phyloP scores from a whole-genome alignment of 2,888 invertebrate species.

The Oxycera nigricornis region DNA sequence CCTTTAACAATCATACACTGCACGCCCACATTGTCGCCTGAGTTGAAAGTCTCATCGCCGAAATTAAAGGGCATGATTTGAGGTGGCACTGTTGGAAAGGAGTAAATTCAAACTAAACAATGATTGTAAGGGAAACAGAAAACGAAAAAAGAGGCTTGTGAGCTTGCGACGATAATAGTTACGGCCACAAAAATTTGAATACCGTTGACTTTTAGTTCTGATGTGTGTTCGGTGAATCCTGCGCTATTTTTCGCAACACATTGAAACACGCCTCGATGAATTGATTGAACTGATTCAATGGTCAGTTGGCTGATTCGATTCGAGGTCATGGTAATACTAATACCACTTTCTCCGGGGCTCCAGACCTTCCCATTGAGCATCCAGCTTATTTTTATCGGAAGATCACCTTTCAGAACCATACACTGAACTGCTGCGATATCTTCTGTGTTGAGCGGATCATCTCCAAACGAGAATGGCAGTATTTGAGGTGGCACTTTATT shows the following conservation, averaged over 20 bases:
- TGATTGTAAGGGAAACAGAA: background rate
- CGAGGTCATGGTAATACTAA: constrained; percentile 53
- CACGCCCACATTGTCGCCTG: constrained; percentile 73
- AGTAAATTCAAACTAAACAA: background rate
- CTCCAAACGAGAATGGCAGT: constrained; percentile 70
- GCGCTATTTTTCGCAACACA: constrained; percentile 68
- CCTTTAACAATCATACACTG: constrained; percentile 79
- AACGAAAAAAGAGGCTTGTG: background rate
- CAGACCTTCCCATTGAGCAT: constrained; percentile 60
- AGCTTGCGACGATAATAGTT: background rate
- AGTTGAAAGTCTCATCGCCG: constrained; percentile 73
- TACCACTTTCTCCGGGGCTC: constrained; percentile 60
- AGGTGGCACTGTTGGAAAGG: constrained; percentile 69
- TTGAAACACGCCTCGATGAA: constrained; percentile 67
- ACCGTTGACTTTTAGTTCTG: constrained; percentile 49
- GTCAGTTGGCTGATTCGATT: constrained; percentile 63
- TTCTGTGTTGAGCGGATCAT: constrained; percentile 69
- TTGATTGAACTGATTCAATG: constrained; percentile 60
- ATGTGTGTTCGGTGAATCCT: constrained; percentile 58
- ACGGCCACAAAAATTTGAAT: background rate
- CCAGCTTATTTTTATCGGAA: constrained; percentile 75
- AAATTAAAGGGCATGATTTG: constrained; percentile 70
- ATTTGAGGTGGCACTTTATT: constrained; percentile 44
- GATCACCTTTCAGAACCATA: constrained; percentile 73
- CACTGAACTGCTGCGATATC: constrained; percentile 70